phyloP scores from a whole-genome alignment of 2,113 vertebrate species.

The Tachycineta bicolor region DNA sequence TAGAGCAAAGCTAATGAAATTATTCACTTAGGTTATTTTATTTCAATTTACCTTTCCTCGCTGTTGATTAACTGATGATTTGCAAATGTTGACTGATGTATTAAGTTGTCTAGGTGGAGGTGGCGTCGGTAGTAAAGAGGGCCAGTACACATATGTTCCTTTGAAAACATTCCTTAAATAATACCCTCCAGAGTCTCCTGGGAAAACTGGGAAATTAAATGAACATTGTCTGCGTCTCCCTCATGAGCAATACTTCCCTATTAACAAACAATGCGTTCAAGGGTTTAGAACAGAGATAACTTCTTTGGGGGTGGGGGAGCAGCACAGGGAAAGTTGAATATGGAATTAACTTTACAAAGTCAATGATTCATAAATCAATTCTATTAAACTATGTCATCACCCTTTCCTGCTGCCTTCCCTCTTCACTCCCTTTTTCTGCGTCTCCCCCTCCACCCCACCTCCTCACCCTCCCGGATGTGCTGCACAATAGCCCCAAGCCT shows the following conservation, averaged over 20 bases:
- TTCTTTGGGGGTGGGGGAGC: slow-evolving; percentile 6
- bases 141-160: neutral
- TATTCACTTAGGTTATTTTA: neutral
- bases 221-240: slow-evolving; percentile 27
- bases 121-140: neutral
- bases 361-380: slow-evolving; percentile 49
- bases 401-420: slow-evolving; percentile 22
- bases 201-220: slow-evolving; percentile 49
- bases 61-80: slow-evolving; percentile 37
- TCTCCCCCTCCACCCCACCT: neutral
- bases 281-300: slow-evolving; percentile 24
- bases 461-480: neutral
- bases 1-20: slow-evolving; percentile 34
- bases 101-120: slow-evolving; percentile 13
- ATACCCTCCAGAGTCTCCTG: neutral
- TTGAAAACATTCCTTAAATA: slow-evolving; percentile 43
- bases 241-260: slow-evolving; percentile 60
- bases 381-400: slow-evolving; percentile 40
- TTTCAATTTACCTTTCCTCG: slow-evolving; percentile 18
- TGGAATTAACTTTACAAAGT: slow-evolving; percentile 44
- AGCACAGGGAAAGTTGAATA: neutral
- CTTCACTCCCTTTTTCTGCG: neutral
- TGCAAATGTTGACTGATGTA: slow-evolving; percentile 41
- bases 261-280: slow-evolving; percentile 56
- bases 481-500: neutral